Base-by-base conservation (phyloP, 2,113 vertebrate genomes). In the Odontesthes bonariensis region DNA sequence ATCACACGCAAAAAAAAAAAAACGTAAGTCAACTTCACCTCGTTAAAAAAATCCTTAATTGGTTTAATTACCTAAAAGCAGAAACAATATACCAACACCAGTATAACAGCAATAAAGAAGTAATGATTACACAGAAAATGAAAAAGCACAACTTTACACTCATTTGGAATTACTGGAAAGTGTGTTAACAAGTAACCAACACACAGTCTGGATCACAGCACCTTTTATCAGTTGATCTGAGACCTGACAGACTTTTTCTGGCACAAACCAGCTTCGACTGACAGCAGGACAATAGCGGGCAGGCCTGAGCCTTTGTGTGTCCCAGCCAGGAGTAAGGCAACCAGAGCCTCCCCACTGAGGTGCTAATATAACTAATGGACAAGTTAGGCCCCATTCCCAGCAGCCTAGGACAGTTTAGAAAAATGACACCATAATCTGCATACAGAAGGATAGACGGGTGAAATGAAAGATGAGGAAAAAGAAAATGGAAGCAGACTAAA, bases 331-430 rank as follows among this genome's bases (percentile, higher is more conserved):
- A 46, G 69, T 73, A 77, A 52, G 72, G 58, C 35, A 90, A 87
- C 79, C 77, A 69, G 82, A 90, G 85, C 81, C 84, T 87, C 87
- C 88, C 86, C 62, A 73, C 77, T 75, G 79, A 88, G 85, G 66
- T 71, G 77, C 86, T 86, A 86, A 91, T 92, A 81, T 80, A 76
- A 76, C 89, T 92, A 91, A 93, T 91, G 89, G 90, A 87, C 79
- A 75, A 78, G 31, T 81, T 72, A 0, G 81, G 59, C 81, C 82
- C 57, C 46, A 57, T 86, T 88, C 86, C 77, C 23, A 87, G 58
- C 79, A 75, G 71, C 77, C 52, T 47, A 82, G 85, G 83, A 83
- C 81, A 86, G 73, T 55, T 73, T 77, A 82, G 88, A 76, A 92
- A 92, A 75, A 75, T 49, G 85, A 91, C 66, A 82, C 83, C 69